Evolutionary conservation across 2,888 invertebrate species (phyloP).

Genomic region (Acheta domesticus): DNA sequence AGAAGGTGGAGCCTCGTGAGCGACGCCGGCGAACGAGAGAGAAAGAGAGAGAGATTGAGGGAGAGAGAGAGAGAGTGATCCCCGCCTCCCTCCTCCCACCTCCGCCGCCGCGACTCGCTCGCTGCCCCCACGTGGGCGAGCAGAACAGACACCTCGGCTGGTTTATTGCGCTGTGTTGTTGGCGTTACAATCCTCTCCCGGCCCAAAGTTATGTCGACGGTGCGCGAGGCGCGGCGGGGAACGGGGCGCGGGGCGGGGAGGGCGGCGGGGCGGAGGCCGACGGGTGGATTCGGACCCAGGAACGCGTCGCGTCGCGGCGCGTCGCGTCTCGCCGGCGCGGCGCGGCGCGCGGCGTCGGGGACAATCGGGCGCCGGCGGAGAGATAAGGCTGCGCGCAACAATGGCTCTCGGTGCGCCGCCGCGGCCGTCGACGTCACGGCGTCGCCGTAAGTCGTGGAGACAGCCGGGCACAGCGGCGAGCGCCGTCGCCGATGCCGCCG

Average conservation of each 20-base stretch:
- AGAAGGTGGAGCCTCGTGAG: no score
- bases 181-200: slow-evolving; percentile 18
- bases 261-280: neutral
- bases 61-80: neutral
- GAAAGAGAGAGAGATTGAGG: neutral
- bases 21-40: neutral
- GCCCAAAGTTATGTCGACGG: slow-evolving; percentile 10
- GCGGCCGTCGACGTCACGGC: neutral
- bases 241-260: neutral
- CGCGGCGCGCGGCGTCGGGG: neutral
- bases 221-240: neutral
- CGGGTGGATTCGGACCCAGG: neutral
- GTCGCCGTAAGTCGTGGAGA: neutral
- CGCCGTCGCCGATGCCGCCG: neutral
- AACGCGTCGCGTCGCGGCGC: neutral
- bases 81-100: no score
- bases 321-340: neutral
- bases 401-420: slow-evolving; percentile 3
- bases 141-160: slow-evolving; percentile 3
- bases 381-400: neutral
- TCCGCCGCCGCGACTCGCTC: neutral
- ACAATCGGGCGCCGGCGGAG: neutral
- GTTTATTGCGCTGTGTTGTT: slow-evolving; percentile 18
- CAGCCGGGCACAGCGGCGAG: neutral
- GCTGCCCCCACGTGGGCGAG: slow-evolving; percentile 8